These are phyloP conservation scores for Ageneiosus marmoratus DNA, from an alignment of 2,113 vertebrate genomes.

Conservation along the genomic window DNA sequence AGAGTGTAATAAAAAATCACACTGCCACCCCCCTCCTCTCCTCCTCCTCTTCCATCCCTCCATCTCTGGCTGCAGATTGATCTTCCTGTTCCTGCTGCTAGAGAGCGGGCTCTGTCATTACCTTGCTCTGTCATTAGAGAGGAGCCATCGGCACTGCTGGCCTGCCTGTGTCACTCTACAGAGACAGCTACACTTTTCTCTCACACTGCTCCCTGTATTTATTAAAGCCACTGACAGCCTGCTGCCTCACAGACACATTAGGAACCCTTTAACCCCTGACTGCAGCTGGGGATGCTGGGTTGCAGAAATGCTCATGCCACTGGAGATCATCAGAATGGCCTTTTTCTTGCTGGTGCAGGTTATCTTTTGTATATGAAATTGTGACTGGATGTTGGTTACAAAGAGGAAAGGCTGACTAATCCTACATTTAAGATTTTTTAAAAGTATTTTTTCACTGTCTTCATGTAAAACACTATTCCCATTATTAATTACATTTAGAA, in stretches of 20 bases:
- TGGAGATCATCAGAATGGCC: constrained; percentile 38
- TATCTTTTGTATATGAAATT: neutral
- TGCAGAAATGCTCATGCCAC: constrained; percentile 35
- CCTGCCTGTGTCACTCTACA: constrained; percentile 98
- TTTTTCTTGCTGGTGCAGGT: constrained; percentile 31
- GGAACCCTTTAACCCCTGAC: constrained; percentile 73
- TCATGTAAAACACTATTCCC: neutral
- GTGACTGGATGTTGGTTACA: constrained; percentile 4
- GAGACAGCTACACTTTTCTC: constrained; percentile 98
- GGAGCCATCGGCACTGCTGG: constrained; percentile 91
- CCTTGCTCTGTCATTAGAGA: constrained; percentile 99
- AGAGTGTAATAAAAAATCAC: constrained; percentile 76
- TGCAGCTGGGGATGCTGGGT: constrained; percentile 52
- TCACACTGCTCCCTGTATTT: constrained; percentile 94
- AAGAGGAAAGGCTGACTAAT: neutral
- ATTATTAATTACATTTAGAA: neutral
- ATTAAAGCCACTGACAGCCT: constrained; percentile 92
- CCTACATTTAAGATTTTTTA: neutral
- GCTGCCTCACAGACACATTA: constrained; percentile 77
- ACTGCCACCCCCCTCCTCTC: constrained; percentile 66
- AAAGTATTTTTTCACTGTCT: neutral
- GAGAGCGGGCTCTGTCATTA: constrained; percentile 99
- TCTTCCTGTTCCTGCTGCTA: constrained; percentile 99
- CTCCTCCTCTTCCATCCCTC: constrained; percentile 94
- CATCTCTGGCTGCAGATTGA: constrained; percentile 92